Evolutionary conservation across 2,113 vertebrate genomes (phyloP), one percentile per base, ranked within the genome.

Genomic region (Nematolebias whitei): DNA sequence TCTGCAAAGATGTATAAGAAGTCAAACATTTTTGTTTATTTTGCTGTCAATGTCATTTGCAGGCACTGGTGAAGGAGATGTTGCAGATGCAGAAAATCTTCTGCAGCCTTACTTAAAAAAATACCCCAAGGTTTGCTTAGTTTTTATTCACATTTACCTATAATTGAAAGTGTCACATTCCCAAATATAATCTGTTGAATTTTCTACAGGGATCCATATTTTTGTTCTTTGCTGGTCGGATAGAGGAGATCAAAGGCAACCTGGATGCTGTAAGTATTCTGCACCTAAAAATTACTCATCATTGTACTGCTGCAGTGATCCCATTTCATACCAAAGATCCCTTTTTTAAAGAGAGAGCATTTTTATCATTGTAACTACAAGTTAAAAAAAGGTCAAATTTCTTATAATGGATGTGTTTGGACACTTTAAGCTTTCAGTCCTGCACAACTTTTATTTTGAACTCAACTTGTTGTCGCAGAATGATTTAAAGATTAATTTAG

Each of bases 141-240:
- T 24, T 41, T 38, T 16, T 8, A 14, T 47, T 26, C 0, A 16
- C 11, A 45, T 10, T 20, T 1, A 23, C 3, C 8, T 6, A 7
- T 43, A 16, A 39, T 66, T 29, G 16, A 1, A 20, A 62, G 15
- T 44, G 15, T 55, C 7, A 16, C 41, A 11, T 49, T 12, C n/a
- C 24, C 19, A 40, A 68, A 44, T 23, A 62, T 23, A 5, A 19
- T 7, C 7, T 64, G 39, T 1, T 60, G 22, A 53, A 48, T 83
- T 29, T 88, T 88, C 71, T 85, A 67, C 85, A 99, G 98, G 96
- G 98, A 14, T 95, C 96, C 81, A 98, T 99, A 91, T 99, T 99
- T 91, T 93, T 99, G 85, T 99, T 99, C 89, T 99, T 99, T 55
- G 96, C 97, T 44, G 98, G 98, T 64, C 95, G 98, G 90, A 98